A percentile compares a stretch with the other conserved stretches of the same genome.
phyloP scores from a whole-genome alignment of 2,888 invertebrate genomes.

The Gandaritis pyraliata region DNA sequence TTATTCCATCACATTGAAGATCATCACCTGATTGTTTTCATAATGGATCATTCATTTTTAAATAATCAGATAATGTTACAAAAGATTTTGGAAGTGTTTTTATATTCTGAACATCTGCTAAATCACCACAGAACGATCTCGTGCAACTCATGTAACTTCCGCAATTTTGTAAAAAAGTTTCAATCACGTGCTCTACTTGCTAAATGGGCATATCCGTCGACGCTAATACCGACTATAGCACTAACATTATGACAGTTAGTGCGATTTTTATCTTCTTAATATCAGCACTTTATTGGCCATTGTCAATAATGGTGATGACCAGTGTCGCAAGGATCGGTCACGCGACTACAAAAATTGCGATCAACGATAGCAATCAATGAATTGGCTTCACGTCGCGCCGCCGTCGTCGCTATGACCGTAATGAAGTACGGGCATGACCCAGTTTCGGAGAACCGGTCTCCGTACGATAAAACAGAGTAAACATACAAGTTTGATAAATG shows the following conservation, averaged over 20 bases:
- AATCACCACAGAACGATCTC: constrained; percentile 12
- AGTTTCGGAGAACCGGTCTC: constrained; percentile 52
- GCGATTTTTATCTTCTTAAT: constrained; percentile 43
- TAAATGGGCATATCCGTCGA: constrained; percentile 31
- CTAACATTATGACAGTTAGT: constrained; percentile 37
- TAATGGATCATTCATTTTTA: too few relatives aligned
- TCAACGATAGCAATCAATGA: constrained; percentile 50
- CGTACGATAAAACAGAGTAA: constrained; percentile 54
- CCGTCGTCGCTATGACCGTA: constrained; percentile 43
- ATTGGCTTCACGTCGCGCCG: constrained; percentile 44
- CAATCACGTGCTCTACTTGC: constrained; percentile 28
- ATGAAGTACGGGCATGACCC: constrained; percentile 55
- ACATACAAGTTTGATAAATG: constrained; percentile 61
- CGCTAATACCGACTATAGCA: constrained; percentile 18
- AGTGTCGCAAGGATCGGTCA: constrained; percentile 43
- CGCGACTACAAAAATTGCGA: constrained; percentile 46
- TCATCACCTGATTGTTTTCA: too few relatives aligned
- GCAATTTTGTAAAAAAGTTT: constrained; percentile 24
- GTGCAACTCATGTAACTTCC: constrained; percentile 25
- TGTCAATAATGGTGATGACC: constrained; percentile 50
- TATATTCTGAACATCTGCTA: background rate
- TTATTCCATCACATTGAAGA: too few relatives aligned
- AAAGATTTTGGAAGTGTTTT: too few relatives aligned
- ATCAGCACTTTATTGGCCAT: constrained; percentile 50
- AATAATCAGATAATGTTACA: too few relatives aligned